Evolutionary conservation across 2,888 invertebrate genomes (phyloP).

Genomic region (Ypsolopha sequella): DNA sequence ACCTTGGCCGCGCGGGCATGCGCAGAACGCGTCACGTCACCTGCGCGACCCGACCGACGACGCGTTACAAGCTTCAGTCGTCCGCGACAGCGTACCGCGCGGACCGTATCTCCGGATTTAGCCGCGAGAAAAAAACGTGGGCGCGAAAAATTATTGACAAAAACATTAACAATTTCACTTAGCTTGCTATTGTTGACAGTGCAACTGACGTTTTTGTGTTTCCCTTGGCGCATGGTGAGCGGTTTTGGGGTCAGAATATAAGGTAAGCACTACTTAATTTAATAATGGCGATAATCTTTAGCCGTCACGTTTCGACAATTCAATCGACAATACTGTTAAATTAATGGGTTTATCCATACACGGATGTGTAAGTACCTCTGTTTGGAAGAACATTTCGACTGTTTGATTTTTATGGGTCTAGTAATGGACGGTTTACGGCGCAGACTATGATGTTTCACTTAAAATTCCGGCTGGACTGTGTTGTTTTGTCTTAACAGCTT

Average conservation of each 20-base stretch:
- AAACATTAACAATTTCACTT: neutral
- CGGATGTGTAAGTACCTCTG: slow-evolving; percentile 9
- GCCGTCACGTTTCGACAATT: slow-evolving; percentile 55
- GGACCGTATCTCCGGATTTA: slow-evolving; percentile 6
- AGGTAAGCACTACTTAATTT: slow-evolving; percentile 26
- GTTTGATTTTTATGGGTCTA: slow-evolving; percentile 5
- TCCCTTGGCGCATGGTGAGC: neutral
- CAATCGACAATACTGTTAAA: slow-evolving; percentile 25
- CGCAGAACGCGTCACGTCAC: slow-evolving; percentile 12
- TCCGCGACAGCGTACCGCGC: slow-evolving; percentile 11
- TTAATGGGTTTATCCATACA: slow-evolving; percentile 22
- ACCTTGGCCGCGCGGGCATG: slow-evolving; percentile 44
- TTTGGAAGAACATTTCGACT: neutral
- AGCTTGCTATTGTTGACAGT: neutral
- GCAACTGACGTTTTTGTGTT: neutral
- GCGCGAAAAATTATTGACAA: neutral
- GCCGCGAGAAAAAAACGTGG: slow-evolving; percentile 7
- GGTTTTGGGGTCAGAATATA: neutral
- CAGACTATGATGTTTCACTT: slow-evolving; percentile 21
- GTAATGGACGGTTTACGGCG: slow-evolving; percentile 8
- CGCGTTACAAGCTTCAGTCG: too few relatives aligned
- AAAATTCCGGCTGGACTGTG: slow-evolving; percentile 26
- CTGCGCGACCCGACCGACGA: neutral
- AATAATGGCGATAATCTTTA: slow-evolving; percentile 30
- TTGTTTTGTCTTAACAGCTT: slow-evolving; percentile 35